phyloP scores from a whole-genome alignment of 1,140 invertebrate genomes.

The Cardiocondyla obscurior region DNA sequence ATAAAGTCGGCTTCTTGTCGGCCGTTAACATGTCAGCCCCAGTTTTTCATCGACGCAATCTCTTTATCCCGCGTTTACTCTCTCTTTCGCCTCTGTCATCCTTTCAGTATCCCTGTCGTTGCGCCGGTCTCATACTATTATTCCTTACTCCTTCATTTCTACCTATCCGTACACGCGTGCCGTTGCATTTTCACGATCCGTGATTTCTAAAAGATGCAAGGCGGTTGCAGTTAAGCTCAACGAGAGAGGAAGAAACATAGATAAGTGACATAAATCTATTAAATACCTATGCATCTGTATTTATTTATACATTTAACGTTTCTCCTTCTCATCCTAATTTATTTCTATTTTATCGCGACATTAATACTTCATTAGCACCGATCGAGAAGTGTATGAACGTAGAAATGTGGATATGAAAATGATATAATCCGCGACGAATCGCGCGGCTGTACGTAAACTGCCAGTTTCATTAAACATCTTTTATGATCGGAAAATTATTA shows the following conservation, averaged over 20 bases:
- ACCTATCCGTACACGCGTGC: not conserved
- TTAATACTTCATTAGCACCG: not conserved
- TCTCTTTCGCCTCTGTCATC: not conserved
- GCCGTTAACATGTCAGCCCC: slow-evolving; percentile 81
- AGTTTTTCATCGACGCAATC: slow-evolving; percentile 77
- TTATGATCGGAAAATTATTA: not conserved
- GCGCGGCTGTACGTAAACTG: not conserved
- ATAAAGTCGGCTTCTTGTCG: slow-evolving; percentile 82
- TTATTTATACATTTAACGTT: not conserved
- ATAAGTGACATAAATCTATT: not conserved
- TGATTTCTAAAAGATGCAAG: not conserved
- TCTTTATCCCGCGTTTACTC: slow-evolving; percentile 47
- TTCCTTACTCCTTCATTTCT: slow-evolving; percentile 37
- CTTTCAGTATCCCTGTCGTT: not conserved
- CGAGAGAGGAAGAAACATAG: not conserved
- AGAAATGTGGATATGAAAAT: not conserved
- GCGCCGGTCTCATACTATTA: not conserved
- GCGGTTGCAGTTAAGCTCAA: not conserved
- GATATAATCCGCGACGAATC: not conserved
- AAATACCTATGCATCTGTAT: not conserved
- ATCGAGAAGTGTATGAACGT: not conserved
- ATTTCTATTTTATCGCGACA: not conserved
- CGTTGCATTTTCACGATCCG: not conserved
- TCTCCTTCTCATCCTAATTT: not conserved
- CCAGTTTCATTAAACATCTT: slow-evolving; percentile 27